phyloP scores from a whole-genome alignment of 1,140 invertebrate species.

The Oncopodura yosiiana region DNA sequence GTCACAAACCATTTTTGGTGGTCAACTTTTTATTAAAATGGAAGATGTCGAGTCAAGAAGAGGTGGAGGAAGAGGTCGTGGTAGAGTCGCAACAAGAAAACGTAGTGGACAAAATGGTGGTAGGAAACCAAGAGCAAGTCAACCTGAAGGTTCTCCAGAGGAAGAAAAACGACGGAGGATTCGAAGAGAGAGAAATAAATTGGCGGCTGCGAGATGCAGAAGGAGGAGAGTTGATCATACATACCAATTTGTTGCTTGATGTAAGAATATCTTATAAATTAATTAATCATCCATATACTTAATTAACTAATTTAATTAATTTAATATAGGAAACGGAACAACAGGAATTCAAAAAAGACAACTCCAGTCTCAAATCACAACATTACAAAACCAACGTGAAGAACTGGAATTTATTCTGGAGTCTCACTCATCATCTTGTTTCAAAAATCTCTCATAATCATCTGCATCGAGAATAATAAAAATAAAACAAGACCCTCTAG shows the following conservation, averaged over 20 bases:
- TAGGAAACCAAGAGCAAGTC: constrained; percentile 60
- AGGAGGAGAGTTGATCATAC: constrained; percentile 89
- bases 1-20: constrained; percentile 79
- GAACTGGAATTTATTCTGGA: constrained; percentile 71
- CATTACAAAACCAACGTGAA: constrained; percentile 61
- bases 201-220: constrained; percentile 88
- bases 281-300: not conserved
- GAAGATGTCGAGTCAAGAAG: not conserved
- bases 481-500: constrained; percentile 16
- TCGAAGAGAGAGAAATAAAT: constrained; percentile 84
- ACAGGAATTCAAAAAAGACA: constrained; percentile 71
- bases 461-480: constrained; percentile 11
- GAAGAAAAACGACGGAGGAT: constrained; percentile 79
- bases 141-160: constrained; percentile 55
- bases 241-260: constrained; percentile 74
- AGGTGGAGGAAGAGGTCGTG: not conserved
- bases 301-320: constrained; percentile 13
- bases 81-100: not conserved
- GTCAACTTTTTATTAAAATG: too few species aligned
- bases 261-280: constrained; percentile 40
- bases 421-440: constrained; percentile 58
- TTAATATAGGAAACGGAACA: constrained; percentile 67
- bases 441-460: too few species aligned
- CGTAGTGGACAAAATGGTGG: constrained; percentile 47
- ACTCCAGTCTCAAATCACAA: constrained; percentile 70